Conservation (phyloP, 2,113 vertebrate species). For the Paracanthobrama guichenoti region DNA sequence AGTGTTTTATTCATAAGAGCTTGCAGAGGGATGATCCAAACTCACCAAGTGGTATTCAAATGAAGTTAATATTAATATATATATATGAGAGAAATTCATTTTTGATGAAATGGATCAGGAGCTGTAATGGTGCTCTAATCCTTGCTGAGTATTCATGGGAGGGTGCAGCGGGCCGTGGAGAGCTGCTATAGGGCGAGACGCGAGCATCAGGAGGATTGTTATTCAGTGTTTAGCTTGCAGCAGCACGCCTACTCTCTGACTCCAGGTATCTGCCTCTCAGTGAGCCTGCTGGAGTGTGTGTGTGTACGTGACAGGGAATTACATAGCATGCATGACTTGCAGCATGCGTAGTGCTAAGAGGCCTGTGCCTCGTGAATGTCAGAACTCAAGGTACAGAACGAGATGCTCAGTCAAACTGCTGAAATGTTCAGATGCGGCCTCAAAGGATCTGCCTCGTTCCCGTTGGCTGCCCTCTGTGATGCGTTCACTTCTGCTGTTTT, state of each 20-base stretch:
- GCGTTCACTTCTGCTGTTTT: background rate
- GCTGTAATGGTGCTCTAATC: constrained; percentile 17
- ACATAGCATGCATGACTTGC: background rate
- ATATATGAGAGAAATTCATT: background rate
- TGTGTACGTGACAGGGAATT: background rate
- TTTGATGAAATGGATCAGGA: constrained; percentile 17
- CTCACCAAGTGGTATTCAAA: background rate
- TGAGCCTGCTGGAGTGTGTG: constrained; percentile 12
- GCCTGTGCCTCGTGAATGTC: background rate
- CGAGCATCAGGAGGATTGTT: constrained; percentile 2
- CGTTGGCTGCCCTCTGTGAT: background rate
- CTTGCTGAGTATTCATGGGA: background rate
- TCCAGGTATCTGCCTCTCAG: constrained; percentile 31
- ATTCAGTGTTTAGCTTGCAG: constrained; percentile 43
- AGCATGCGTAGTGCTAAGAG: background rate
- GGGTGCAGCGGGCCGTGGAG: background rate
- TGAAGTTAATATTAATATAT: constrained; percentile 33
- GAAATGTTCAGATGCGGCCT: background rate
- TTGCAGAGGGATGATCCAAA: constrained; percentile 6
- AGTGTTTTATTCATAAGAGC: constrained; percentile 9
- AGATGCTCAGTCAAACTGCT: background rate
- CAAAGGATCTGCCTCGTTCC: background rate
- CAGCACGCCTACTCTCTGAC: constrained; percentile 20
- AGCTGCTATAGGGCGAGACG: background rate
- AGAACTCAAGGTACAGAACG: background rate